A percentile compares a stretch with the other conserved stretches of the same genome.
phyloP scores from a whole-genome alignment of 2,888 invertebrate species.

The Cheilosia pagana region DNA sequence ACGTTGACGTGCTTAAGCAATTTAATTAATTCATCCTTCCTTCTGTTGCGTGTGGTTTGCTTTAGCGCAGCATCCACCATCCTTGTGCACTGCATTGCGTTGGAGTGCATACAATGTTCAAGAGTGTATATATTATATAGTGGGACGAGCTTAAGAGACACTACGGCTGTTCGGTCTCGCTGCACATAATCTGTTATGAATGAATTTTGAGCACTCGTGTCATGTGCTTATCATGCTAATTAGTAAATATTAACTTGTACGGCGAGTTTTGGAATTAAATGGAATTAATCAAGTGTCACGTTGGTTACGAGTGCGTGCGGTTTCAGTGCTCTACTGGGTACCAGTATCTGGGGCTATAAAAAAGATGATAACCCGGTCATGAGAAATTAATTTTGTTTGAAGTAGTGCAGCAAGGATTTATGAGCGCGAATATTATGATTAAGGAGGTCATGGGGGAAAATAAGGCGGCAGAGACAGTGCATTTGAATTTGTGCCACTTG shows the following conservation, averaged over 20 bases:
- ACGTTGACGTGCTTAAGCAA: slow-evolving; percentile 46
- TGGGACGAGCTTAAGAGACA: slow-evolving; percentile 28
- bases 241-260: slow-evolving; percentile 52
- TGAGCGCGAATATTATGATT: too few species aligned
- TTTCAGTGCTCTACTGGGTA: background rate
- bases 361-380: too few species aligned
- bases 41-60: slow-evolving; percentile 5
- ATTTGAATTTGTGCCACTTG: too few species aligned
- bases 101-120: slow-evolving; percentile 39
- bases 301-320: slow-evolving; percentile 5
- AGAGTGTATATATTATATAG: background rate
- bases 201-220: slow-evolving; percentile 47
- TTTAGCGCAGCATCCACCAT: background rate
- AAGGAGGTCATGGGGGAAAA: too few species aligned
- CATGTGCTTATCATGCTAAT: slow-evolving; percentile 47
- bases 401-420: too few species aligned
- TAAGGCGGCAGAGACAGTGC: too few species aligned
- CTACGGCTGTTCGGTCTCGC: background rate
- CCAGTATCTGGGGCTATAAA: background rate
- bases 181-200: slow-evolving; percentile 28
- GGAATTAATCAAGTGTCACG: slow-evolving; percentile 28
- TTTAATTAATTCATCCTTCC: slow-evolving; percentile 66
- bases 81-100: slow-evolving; percentile 14
- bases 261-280: slow-evolving; percentile 34
- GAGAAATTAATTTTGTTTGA: too few species aligned